Base-by-base conservation (phyloP, 2,113 vertebrate species). In the Sinocyclocheilus maitianheensis region DNA sequence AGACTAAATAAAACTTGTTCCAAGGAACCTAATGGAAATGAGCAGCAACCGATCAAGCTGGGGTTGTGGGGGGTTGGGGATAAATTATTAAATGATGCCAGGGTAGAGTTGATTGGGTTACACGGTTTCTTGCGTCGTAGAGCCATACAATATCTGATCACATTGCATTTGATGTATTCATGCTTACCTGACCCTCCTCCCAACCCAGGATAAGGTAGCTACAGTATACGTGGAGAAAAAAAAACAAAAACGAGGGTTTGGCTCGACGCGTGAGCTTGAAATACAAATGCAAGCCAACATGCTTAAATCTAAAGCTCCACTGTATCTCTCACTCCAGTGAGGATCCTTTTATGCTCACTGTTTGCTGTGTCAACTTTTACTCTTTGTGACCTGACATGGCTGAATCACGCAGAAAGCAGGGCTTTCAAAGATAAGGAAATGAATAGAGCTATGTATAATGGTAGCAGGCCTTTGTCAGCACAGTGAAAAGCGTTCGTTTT, bases 61-160 rank as follows among this genome's bases (percentile, higher is more conserved):
- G 77, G 87, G 81, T 84, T 88, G 83, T 86, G 65, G 83, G 84
- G 85, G 84, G 78, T 84, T 77, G 83, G 43, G 88, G 40, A 90
- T 95, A 89, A 94, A 94, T 94, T 90, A 93, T 94, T 94, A 94
- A 12, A 24, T 72, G 22, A 83, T 77, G 83, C 65, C 84, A 81
- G 90, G 89, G 77, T n/a, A 88, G 76, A 67, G 90, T 91, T 91
- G 93, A 92, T 95, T 90, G 88, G 91, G 92, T 95, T 94, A 93
- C 94, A 91, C 46, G 86, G 82, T 90, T 85, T 9, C 88, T 90
- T 91, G 86, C 85, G 60, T 78, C 40, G 10, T 22, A 67, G 77
- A 87, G 84, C 78, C 34, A 84, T 89, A 89, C 86, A 88, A 85
- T 92, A 92, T 92, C 92, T 90, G 90, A 93, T 93, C 91, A 89